Evolutionary conservation across 2,113 vertebrate genomes (phyloP), one percentile per base, ranked within the genome.

Genomic region (Toxostoma redivivum): DNA sequence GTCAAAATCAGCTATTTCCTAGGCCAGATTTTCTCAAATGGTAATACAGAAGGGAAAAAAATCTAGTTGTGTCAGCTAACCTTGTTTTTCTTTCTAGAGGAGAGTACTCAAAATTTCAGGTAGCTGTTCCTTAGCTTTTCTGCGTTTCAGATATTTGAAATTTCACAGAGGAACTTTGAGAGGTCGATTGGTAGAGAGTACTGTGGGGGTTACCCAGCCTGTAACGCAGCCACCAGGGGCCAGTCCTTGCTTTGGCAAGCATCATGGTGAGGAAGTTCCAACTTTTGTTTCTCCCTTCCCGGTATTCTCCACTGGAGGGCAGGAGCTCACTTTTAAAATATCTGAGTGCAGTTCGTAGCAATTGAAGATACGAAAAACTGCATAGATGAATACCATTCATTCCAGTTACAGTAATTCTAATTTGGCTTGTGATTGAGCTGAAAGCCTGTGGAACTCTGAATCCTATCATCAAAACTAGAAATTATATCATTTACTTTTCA

Each of bases 251-350:
- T 35, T 22, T 58, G 35, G 11, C 40, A 47, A 56, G 6, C 13
- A 6, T 12, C 38, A 30, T 5, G 27, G 5, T 2, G 21, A 50
- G 15, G 21, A 4, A 15, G 53, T 94, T 51, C 35, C 35, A 60
- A 10, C 4, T 44, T 66, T 64, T 71, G 31, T 24, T 86, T 77
- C 33, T 73, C 58, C 33, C 15, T 88, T 91, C 40, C 61, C 4
- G 1, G 5, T 64, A 4, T 45, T 94, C n/a, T 86, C 95, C 96
- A 92, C 96, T 97, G 72, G 96, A 93, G 95, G 92, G 94, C 95
- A 96, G 92, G 76, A 58, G 81, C 60, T 91, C 65, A 38, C 94
- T 86, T 88, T 66, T 66, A 7, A 88, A 91, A 56, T 18, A 12
- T 7, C 50, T 47, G 35, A 66, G 27, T 23, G 30, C 11, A 10